Evolutionary conservation across 2,113 vertebrate species (phyloP).

Genomic region (Cheirogaleus medius): DNA sequence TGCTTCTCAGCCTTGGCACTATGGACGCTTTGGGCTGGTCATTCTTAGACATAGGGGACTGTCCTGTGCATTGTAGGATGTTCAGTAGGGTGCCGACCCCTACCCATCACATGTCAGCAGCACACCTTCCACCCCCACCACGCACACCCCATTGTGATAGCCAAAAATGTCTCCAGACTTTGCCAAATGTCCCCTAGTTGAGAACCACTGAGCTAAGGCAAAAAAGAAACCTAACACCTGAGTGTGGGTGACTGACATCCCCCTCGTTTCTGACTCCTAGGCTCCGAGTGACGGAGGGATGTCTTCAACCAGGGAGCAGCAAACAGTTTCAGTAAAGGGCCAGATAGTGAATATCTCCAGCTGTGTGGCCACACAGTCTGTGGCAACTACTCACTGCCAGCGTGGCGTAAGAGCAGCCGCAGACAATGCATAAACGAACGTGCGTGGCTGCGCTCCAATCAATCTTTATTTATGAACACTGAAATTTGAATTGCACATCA

Average conservation of each 20-base stretch:
- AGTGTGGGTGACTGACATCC: neutral
- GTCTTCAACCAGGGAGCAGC: neutral
- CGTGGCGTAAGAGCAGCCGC: neutral
- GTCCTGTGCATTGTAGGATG: rapidly evolving
- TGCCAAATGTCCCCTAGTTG: neutral
- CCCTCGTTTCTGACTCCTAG: neutral
- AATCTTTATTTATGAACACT: neutral
- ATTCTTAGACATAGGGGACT: neutral
- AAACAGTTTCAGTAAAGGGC: neutral
- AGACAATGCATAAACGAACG: neutral
- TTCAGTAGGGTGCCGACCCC: neutral
- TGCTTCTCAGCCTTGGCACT: rapidly evolving
- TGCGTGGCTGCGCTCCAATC: neutral
- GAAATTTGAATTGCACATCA: neutral
- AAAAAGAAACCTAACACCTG: neutral
- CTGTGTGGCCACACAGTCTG: neutral
- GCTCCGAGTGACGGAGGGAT: neutral
- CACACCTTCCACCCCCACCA: neutral
- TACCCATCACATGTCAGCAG: neutral
- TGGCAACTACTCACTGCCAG: rapidly evolving
- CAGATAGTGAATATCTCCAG: neutral
- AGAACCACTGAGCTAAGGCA: neutral
- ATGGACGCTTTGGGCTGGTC: neutral
- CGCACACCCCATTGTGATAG: neutral
- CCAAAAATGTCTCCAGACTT: neutral